These are phyloP conservation scores for Drosophila grimshawi DNA, from an alignment of 1,140 invertebrate genomes.

Conservation along the genomic window DNA sequence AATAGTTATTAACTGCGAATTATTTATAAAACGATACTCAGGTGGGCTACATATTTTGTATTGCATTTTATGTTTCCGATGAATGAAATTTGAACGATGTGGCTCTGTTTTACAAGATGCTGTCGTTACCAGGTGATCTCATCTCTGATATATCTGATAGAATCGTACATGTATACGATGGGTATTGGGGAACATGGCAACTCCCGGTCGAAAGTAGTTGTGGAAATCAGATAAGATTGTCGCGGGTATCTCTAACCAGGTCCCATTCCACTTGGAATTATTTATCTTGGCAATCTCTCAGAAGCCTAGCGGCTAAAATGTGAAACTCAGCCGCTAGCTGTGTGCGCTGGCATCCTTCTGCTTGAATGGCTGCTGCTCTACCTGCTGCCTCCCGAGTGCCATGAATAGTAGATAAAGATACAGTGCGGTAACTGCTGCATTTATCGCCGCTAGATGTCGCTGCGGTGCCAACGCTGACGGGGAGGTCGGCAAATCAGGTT, in stretches of 20 bases:
- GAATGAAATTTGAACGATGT: no score
- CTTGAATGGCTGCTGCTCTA: constrained; percentile 22
- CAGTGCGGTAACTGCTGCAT: constrained; percentile 21
- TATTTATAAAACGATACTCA: no score
- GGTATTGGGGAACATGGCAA: not conserved
- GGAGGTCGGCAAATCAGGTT: constrained; percentile 21
- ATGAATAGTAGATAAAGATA: constrained; percentile 50
- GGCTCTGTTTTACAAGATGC: no score
- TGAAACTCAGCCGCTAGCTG: constrained; percentile 40
- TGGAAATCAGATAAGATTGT: not conserved
- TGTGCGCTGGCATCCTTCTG: constrained; percentile 27
- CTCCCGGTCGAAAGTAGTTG: not conserved
- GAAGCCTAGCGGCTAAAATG: constrained; percentile 56
- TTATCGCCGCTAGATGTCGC: constrained; percentile 45
- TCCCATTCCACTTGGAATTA: constrained; percentile 13
- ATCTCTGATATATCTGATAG: no score
- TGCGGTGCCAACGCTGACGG: constrained; percentile 25
- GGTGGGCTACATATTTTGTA: no score
- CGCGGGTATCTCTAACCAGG: constrained; percentile 3
- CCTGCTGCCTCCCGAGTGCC: constrained; percentile 38
- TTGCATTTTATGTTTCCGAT: no score
- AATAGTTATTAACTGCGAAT: no score
- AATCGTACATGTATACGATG: no score
- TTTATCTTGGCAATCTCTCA: constrained; percentile 27
- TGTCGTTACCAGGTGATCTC: no score